Evolutionary conservation across 2,888 invertebrate genomes (phyloP).

Genomic region (Sinelater perroti): DNA sequence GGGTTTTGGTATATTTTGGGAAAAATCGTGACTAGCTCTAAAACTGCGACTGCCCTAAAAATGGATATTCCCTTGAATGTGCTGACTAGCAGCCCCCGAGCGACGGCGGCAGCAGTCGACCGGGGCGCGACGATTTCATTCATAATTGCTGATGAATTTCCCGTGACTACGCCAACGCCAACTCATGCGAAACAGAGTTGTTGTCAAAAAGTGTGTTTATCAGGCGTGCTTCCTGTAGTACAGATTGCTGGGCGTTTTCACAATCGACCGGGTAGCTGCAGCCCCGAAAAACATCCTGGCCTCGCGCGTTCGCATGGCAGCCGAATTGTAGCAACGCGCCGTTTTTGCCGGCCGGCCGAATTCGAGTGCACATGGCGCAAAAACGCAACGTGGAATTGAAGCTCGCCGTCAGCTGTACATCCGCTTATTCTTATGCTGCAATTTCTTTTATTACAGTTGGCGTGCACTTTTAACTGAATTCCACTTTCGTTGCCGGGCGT

Average conservation of each 20-base stretch:
- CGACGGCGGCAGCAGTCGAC: constrained; percentile 30
- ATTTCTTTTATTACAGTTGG: constrained; percentile 11
- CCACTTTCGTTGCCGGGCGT: constrained; percentile 13
- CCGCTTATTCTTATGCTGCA: constrained; percentile 7
- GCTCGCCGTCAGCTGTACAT: constrained; percentile 16
- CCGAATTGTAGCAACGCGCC: not conserved
- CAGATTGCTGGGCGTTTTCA: constrained; percentile 38
- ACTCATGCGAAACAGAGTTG: constrained; percentile 41
- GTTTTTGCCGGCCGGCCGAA: not conserved
- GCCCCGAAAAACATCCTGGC: constrained; percentile 4
- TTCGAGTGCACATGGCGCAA: not conserved
- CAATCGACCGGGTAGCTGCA: constrained; percentile 30
- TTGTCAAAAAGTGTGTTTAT: constrained; percentile 43
- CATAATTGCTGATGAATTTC: constrained; percentile 40
- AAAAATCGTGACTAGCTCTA: no score
- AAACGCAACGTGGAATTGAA: constrained; percentile 1
- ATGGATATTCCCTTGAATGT: no score
- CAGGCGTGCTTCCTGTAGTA: constrained; percentile 41
- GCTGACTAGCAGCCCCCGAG: constrained; percentile 38
- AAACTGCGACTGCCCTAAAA: no score
- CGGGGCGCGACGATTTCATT: constrained; percentile 36
- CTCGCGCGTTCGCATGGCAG: not conserved
- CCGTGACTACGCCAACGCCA: constrained; percentile 38
- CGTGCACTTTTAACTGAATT: constrained; percentile 15
- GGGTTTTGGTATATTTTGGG: no score